Evolutionary conservation across 2,888 invertebrate genomes (phyloP), one percentile per base, ranked within the genome.

Genomic region (Elmis aenea): DNA sequence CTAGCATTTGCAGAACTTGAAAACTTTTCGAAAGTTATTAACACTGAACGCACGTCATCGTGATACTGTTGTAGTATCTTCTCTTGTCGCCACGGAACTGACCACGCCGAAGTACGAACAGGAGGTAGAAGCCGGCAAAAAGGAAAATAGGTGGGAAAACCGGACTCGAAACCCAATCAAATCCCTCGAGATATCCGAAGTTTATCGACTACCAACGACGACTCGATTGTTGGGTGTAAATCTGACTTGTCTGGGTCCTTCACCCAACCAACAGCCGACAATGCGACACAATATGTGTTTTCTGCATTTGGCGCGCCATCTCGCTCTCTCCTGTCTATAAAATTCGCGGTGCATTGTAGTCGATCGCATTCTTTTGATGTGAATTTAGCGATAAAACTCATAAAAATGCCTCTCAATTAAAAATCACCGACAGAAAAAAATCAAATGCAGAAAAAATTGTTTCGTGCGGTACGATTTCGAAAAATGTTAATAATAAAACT

Each of bases 191-290:
- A 48, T 39, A 36, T 35, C 26, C 30, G 28, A n/a, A n/a, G n/a
- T n/a, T n/a, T n/a, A n/a, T 38, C 50, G 52, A 49, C 37, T 27
- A 24, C 23, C 26, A 14, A 35, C 40, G 46, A 41, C 33, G 39
- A 24, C 34, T 33, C 42, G 26, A 39, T 52, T 49, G 53, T 47
- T 52, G 55, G 50, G 64, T 65, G 66, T 65, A 55, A 65, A 61
- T 55, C 61, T 57, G 63, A 58, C 53, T 61, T 56, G 68, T 68
- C 68, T 68, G 68, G 68, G 69, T 69, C 69, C 67, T 69, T 69
- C 67, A 69, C 69, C 69, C 64, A 67, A 67, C 66, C 62, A 67
- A 67, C 64, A 64, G 62, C 64, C 61, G n/a, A n/a, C n/a, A n/a
- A n/a, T n/a, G 61, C 61, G 59, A 58, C 59, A 54, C 45, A 45